A percentile compares a stretch with the other conserved stretches of the same genome.
These are phyloP conservation scores for Tetramorium parvispinum DNA, from an alignment of 1,140 invertebrate species.

Conservation along the genomic window DNA sequence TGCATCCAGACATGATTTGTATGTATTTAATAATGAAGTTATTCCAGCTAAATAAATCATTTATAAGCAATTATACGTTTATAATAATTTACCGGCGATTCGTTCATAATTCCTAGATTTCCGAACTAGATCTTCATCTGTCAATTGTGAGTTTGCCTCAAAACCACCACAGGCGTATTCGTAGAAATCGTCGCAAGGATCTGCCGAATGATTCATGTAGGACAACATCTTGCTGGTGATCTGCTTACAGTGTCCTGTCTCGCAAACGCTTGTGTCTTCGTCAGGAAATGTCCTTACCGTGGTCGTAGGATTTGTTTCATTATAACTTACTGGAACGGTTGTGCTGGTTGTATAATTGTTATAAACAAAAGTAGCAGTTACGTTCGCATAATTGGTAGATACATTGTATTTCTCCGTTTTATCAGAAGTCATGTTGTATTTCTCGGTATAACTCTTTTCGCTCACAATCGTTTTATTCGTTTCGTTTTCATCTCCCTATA, in stretches of 20 bases:
- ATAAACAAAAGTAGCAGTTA: not conserved
- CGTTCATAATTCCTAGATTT: conserved; percentile 57
- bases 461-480: not conserved
- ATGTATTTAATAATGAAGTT: not conserved
- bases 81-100: conserved; percentile 65
- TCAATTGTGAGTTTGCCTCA: conserved; percentile 67
- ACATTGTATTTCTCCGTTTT: not conserved
- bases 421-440: not conserved
- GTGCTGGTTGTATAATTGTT: not conserved
- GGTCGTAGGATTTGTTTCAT: not conserved
- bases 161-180: conserved; percentile 87
- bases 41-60: not conserved
- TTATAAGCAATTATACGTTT: not conserved
- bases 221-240: conserved; percentile 81
- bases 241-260: conserved; percentile 72
- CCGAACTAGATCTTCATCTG: conserved; percentile 59
- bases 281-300: not conserved
- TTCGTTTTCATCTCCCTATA: not conserved
- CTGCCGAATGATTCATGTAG: conserved; percentile 85
- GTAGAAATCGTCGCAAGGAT: conserved; percentile 90
- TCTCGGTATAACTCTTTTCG: not conserved
- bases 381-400: not conserved
- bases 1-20: not conserved
- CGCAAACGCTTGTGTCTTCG: conserved; percentile 60
- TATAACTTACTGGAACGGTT: not conserved